Percentiles rank a stretch among this genome's conserved stretches.
These are phyloP conservation scores for Agonopterix arenella DNA, from an alignment of 2,888 invertebrate genomes.

Conservation along the genomic window DNA sequence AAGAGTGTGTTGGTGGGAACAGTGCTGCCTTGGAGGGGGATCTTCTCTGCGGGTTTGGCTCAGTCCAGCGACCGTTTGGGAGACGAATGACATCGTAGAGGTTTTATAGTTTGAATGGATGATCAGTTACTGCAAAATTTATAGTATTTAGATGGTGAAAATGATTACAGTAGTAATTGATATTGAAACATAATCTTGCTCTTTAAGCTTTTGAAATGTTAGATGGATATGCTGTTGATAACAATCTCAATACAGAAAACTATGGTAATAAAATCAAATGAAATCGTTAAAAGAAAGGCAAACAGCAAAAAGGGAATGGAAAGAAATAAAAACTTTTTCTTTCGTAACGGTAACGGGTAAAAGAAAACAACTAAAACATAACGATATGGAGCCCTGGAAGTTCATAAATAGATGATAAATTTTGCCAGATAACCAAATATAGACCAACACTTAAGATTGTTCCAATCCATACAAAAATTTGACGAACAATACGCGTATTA, in stretches of 20 bases:
- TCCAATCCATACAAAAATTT: no score
- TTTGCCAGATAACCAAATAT: no score
- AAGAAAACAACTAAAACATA: neutral
- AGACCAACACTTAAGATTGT: no score
- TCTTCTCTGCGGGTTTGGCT: conserved; percentile 65
- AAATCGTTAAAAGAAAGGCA: neutral
- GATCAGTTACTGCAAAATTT: conserved; percentile 27
- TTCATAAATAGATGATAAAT: no score
- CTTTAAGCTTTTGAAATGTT: no score
- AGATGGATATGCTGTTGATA: no score
- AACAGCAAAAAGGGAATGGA: neutral
- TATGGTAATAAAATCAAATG: neutral
- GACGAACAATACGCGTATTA: no score
- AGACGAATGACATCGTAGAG: conserved; percentile 73
- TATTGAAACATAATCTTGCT: no score
- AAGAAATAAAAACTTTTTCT: neutral
- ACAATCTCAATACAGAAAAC: neutral
- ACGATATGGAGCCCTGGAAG: no score
- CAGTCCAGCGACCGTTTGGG: conserved; percentile 74
- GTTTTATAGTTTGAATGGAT: conserved; percentile 6
- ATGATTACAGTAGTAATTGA: no score
- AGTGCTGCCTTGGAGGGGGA: conserved; percentile 61
- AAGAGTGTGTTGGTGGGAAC: conserved; percentile 62
- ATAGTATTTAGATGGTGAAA: neutral
- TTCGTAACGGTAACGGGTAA: neutral